Base-by-base conservation (phyloP, 92 coral and sea anemone genomes). In the Zoanthus sansibaricus region DNA sequence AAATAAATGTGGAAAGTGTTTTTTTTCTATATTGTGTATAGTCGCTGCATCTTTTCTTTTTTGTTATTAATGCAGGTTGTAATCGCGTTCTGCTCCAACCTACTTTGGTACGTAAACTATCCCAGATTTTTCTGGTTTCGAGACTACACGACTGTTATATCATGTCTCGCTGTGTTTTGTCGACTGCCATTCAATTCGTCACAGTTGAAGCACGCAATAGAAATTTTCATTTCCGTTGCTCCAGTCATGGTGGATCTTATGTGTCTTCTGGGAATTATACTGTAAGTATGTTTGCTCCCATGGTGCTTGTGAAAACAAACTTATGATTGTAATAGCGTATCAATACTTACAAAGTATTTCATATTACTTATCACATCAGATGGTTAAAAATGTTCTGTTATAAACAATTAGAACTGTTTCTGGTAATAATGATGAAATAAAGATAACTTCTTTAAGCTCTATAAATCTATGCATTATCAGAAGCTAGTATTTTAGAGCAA, bases 101-200 rank as follows among this genome's bases (percentile, higher is more conserved):
- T 93, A 33, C 91, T 88, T 54, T 94, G 98, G 98, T 94, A 94
- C 88, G 78, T 83, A 47, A 51, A 80, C 56, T 83, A 86, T 37
- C 92, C 95, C 3, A 64, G 79, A 54, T 86, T 84, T 67, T 86
- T 87, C 21, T 82, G 89, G 89, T 88, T 90, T 75, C 84, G 95
- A n/a, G 86, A 91, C 78, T 88, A 91, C 68, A 87, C 91, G 3
- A 93, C 96, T 55, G 87, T 91, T 7, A 72, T 94, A 9, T 94
- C 98, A 21, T 91, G 96, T 49, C 88, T 94, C 55, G 98, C 98
- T 31, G 98, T 94, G 86, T 94, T 94, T 83, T 89, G 84, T 72
- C 95, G 98, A 46, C 89, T 94, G 51, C 98, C 98, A 7, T 94
- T 94, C 80, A 93, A 94, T 93, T 93, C 94, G 71, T 73, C 93